These are phyloP conservation scores for Hydrozoanthus gracilis DNA, from an alignment of 92 coral and sea anemone genomes.

Conservation along the genomic window DNA sequence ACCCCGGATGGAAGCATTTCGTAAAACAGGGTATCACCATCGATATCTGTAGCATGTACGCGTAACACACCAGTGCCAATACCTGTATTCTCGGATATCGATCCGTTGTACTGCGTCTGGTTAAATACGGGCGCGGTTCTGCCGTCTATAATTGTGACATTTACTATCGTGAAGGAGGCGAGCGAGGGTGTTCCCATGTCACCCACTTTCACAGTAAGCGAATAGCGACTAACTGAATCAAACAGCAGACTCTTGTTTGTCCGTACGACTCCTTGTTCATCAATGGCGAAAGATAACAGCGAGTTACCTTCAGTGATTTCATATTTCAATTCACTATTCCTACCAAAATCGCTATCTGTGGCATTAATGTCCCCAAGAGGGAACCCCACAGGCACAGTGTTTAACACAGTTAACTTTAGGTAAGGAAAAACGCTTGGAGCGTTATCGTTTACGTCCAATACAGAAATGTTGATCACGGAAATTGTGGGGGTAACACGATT, in stretches of 20 bases:
- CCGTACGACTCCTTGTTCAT: conserved; percentile 48
- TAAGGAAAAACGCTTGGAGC: conserved; percentile 24
- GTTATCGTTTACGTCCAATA: conserved; percentile 62
- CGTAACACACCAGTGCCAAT: not conserved
- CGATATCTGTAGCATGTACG: conserved; percentile 21
- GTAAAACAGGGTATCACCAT: conserved; percentile 3
- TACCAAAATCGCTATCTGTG: conserved; percentile 55
- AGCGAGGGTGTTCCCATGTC: conserved; percentile 30
- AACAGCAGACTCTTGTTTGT: conserved; percentile 39
- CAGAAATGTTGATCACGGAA: not conserved
- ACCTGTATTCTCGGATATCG: conserved; percentile 15
- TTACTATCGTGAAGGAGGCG: not conserved
- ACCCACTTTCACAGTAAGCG: conserved; percentile 31
- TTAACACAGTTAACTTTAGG: conserved; percentile 35
- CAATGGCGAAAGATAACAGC: conserved; percentile 27
- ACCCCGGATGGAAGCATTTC: not conserved
- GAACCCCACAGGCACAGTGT: conserved; percentile 54
- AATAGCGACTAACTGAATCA: conserved; percentile 9
- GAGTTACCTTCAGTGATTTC: conserved; percentile 48
- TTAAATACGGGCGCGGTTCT: conserved; percentile 54
- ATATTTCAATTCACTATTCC: conserved; percentile 50
- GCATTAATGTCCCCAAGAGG: conserved; percentile 46
- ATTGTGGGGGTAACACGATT: not conserved
- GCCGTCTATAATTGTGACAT: conserved; percentile 7
- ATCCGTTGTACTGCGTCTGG: conserved; percentile 27